Conservation (phyloP, 2,888 invertebrate genomes). For the Reticulitermes lucifugus region DNA sequence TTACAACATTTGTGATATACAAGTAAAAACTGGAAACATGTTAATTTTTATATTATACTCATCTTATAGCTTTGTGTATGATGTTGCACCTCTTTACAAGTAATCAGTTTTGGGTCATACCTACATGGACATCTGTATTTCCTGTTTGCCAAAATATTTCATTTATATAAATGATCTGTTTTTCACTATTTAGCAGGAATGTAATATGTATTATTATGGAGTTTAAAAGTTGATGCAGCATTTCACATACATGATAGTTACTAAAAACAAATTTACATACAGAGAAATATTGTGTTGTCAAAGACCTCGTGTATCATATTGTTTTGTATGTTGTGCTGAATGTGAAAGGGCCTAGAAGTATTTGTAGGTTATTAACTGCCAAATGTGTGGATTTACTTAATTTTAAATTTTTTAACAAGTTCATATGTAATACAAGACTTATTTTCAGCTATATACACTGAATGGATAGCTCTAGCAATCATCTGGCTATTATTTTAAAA, state of each 20-base stretch:
- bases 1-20: too few relatives aligned
- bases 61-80: neutral
- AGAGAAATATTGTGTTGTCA: neutral
- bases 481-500: neutral
- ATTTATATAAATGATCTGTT: neutral
- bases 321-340: neutral
- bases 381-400: neutral
- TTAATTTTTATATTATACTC: too few relatives aligned
- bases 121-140: neutral
- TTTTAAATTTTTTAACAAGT: neutral
- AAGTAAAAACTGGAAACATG: too few relatives aligned
- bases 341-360: constrained; percentile 1
- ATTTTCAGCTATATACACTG: neutral
- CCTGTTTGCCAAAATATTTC: neutral
- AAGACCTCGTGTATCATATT: neutral
- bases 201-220: constrained; percentile 16
- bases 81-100: neutral
- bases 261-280: neutral
- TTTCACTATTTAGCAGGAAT: neutral
- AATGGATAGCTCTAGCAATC: constrained; percentile 7
- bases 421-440: neutral
- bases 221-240: neutral
- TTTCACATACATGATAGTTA: neutral
- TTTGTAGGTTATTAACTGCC: neutral
- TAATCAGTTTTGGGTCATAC: neutral